Base-by-base conservation (phyloP, 2,797 vertebrate species). In the Odontamblyopus lacepedii region DNA sequence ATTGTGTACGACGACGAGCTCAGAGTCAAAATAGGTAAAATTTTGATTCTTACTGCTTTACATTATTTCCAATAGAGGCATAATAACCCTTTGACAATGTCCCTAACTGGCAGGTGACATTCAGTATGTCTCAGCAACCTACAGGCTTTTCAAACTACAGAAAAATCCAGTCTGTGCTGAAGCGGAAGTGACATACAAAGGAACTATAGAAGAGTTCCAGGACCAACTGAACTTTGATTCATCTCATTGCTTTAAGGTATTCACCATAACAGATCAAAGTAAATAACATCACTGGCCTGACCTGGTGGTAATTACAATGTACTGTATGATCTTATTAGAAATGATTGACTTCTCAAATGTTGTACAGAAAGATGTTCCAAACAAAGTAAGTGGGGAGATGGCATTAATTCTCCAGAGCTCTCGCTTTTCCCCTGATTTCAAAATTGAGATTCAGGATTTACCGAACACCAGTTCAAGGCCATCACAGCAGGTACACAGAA, bases 101-200 rank as follows among this genome's bases (percentile, higher is more conserved):
- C 8, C 7, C 27, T 0, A 3, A 73, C 72, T 77, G 70, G 13
- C 70, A 95, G 93, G 91, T 32, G 83, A 91, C 70, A 80, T 94
- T 81, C 88, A 72, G n/a, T 94, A 91, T 66, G 87, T 88, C 27
- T 95, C 94, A 3, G 87, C 85, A 48, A 94, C 94, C 1, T 94
- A 93, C 73, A 89, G 93, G n/a, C 80, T 94, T 63, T 95, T 94
- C 38, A 95, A 94, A 79, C 69, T 93, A 51, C 91, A 92, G 9
- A 83, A 81, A 75, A 55, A 18, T 66, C 19, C 71, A 26, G 61
- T 57, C 13, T 60, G 12, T 56, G 72, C 67, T 1, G 73, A 65
- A 23, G 91, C 88, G 4, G 68, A 78, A 29, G 92, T 93, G 68
- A 92, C 84, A 0, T 94, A 94, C 48, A 89, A 86, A 76, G 92